Percentiles rank a stretch among this genome's conserved stretches.
These are phyloP conservation scores for Urophycis tenuis DNA, from an alignment of 2,797 vertebrate genomes.

Conservation along the genomic window DNA sequence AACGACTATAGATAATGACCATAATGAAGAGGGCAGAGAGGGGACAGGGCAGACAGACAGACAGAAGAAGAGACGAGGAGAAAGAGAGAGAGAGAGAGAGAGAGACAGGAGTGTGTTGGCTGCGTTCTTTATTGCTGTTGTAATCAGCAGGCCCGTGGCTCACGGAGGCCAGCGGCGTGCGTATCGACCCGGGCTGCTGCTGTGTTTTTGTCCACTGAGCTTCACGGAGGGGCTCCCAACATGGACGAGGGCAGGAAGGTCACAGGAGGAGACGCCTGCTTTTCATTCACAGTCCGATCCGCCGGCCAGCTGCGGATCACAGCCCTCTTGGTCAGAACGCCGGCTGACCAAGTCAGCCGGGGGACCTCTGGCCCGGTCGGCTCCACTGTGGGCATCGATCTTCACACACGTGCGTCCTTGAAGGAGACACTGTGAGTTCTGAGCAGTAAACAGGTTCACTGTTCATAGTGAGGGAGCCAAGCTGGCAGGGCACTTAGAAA, in stretches of 20 bases:
- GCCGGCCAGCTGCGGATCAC: neutral
- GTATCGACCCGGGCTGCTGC: constrained; percentile 68
- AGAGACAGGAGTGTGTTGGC: neutral
- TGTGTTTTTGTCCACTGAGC: constrained; percentile 61
- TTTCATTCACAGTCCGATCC: constrained; percentile 39
- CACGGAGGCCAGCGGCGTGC: constrained; percentile 61
- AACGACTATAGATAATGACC: neutral
- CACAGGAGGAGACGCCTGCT: constrained; percentile 41
- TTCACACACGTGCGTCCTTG: neutral
- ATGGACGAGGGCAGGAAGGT: constrained; percentile 63
- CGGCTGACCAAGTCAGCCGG: neutral
- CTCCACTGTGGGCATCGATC: neutral
- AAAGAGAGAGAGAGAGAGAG: too few relatives aligned
- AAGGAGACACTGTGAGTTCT: neutral
- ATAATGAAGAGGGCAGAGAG: neutral
- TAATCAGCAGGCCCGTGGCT: constrained; percentile 56
- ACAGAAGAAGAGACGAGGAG: neutral
- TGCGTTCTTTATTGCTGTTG: constrained; percentile 30
- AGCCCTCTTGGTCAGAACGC: neutral
- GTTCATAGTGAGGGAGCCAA: neutral
- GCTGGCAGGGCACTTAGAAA: neutral
- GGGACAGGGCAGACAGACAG: neutral
- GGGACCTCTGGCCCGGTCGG: too few relatives aligned
- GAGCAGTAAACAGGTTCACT: neutral
- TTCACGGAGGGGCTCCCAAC: constrained; percentile 46